Evolutionary conservation across 23 tunicate genomes (phyloP).

Genomic region (Pegea sp.): DNA sequence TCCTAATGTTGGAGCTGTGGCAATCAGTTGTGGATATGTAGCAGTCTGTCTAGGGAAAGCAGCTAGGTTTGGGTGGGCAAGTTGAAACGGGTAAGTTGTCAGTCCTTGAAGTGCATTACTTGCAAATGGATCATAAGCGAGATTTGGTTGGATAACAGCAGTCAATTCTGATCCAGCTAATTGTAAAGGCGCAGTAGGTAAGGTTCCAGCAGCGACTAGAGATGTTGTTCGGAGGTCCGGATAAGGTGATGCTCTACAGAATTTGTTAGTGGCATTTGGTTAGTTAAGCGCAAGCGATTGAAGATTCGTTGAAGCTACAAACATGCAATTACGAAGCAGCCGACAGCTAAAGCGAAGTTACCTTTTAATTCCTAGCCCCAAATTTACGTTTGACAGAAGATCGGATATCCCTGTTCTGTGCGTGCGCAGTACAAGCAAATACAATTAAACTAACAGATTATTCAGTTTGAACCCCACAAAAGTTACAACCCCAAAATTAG

Average conservation of each 20-base stretch:
- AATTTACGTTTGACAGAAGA: constrained; percentile 47
- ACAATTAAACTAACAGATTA: too few species aligned
- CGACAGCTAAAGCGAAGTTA: not conserved
- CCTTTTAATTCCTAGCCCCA: constrained; percentile 54
- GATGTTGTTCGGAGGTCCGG: constrained; percentile 58
- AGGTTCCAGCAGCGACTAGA: constrained; percentile 30
- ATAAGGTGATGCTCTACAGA: constrained; percentile 61
- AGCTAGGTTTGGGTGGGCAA: constrained; percentile 21
- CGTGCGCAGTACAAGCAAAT: not conserved
- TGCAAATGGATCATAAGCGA: too few species aligned
- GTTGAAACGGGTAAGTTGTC: constrained; percentile 21
- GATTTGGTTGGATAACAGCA: too few species aligned
- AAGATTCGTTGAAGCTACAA: too few species aligned
- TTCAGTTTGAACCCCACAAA: too few species aligned
- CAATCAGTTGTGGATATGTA: too few species aligned
- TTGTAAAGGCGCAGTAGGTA: constrained; percentile 6
- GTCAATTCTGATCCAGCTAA: too few species aligned
- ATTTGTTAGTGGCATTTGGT: constrained; percentile 1
- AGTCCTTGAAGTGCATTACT: too few species aligned
- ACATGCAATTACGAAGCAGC: too few species aligned
- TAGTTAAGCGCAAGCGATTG: not conserved
- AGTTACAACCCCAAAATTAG: too few species aligned
- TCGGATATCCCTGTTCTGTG: constrained; percentile 30
- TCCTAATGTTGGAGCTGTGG: too few species aligned
- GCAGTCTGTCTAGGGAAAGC: constrained; percentile 9